Percentiles rank a stretch among this genome's conserved stretches.
phyloP scores from a whole-genome alignment of 2,888 invertebrate genomes.

The Drosophila engyochracea region DNA sequence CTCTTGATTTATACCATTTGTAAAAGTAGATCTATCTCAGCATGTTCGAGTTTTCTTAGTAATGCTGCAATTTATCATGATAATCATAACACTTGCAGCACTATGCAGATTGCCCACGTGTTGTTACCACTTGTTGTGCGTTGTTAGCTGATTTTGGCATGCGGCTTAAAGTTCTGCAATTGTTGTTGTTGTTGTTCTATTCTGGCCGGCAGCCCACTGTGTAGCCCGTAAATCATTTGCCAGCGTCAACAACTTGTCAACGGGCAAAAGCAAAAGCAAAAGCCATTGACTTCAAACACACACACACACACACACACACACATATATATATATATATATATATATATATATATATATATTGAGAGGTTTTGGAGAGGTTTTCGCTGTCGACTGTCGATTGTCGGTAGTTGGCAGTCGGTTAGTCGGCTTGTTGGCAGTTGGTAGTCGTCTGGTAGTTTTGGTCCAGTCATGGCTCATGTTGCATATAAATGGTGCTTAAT shows the following conservation, averaged over 20 bases:
- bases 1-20: neutral
- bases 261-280: slow-evolving; percentile 42
- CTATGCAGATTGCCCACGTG: slow-evolving; percentile 50
- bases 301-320: neutral
- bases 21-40: neutral
- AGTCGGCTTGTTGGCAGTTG: slow-evolving; percentile 11
- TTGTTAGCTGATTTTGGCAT: slow-evolving; percentile 60
- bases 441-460: slow-evolving; percentile 55
- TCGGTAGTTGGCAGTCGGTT: slow-evolving; percentile 25
- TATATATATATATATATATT: slow-evolving; percentile 11
- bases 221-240: slow-evolving; percentile 74
- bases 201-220: slow-evolving; percentile 39
- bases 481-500: slow-evolving; percentile 84
- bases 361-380: slow-evolving; percentile 50
- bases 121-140: slow-evolving; percentile 60
- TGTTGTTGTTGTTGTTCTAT: slow-evolving; percentile 7
- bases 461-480: slow-evolving; percentile 77
- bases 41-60: neutral
- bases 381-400: slow-evolving; percentile 30
- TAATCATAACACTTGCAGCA: slow-evolving; percentile 20
- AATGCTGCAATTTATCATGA: slow-evolving; percentile 23
- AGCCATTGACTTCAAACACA: slow-evolving; percentile 50
- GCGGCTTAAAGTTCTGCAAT: slow-evolving; percentile 29
- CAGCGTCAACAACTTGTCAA: slow-evolving; percentile 79
- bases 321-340: too few species aligned